Evolutionary conservation across 2,113 vertebrate genomes (phyloP).

Genomic region (Zapus hudsonius): DNA sequence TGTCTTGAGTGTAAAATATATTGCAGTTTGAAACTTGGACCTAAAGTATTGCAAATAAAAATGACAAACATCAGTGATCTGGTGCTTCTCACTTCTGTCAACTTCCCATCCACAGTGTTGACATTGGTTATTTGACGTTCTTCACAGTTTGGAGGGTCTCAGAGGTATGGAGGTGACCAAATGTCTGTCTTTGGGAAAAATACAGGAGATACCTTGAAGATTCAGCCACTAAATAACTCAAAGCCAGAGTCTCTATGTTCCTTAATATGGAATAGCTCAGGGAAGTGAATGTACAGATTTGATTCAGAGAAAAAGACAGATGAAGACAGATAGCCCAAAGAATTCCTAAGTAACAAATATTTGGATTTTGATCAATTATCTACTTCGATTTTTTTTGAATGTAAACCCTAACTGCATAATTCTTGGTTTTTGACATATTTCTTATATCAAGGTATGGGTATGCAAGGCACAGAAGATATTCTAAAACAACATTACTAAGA

Average conservation of each 20-base stretch:
- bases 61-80: conserved; percentile 83
- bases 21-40: conserved; percentile 98
- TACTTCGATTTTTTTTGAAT: conserved; percentile 24
- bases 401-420: background rate
- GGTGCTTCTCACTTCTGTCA: conserved; percentile 45
- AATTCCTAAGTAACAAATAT: background rate
- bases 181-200: background rate
- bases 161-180: background rate
- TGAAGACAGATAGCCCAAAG: conserved; percentile 5
- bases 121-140: background rate
- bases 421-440: conserved; percentile 2
- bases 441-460: background rate
- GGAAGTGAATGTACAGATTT: background rate
- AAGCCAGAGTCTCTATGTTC: background rate
- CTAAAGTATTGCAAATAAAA: conserved; percentile 94
- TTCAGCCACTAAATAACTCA: conserved; percentile 19
- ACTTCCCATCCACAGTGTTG: background rate
- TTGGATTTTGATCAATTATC: conserved; percentile 44
- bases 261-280: background rate
- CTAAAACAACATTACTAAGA: background rate
- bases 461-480: background rate
- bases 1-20: conserved; percentile 99
- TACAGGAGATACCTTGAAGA: background rate
- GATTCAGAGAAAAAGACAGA: background rate
- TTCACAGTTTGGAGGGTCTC: background rate